Percentiles rank a stretch among this genome's conserved stretches.
Evolutionary conservation across 1,140 invertebrate genomes (phyloP).

Genomic region (Aphaenogaster ashmeadi): DNA sequence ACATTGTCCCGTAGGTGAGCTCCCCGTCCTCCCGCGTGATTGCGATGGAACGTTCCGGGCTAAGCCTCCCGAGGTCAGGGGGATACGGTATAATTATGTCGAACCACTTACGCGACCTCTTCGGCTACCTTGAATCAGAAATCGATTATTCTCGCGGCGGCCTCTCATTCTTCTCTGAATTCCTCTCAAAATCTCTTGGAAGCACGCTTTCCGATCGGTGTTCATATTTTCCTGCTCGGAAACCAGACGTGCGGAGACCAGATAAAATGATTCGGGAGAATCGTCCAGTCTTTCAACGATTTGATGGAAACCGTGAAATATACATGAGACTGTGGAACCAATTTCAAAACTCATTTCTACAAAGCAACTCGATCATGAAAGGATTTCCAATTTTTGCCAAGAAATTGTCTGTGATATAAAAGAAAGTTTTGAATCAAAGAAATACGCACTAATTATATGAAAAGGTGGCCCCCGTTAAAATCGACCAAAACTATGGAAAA

Average conservation of each 20-base stretch:
- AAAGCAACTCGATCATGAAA: background rate
- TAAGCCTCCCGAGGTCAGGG: constrained; percentile 50
- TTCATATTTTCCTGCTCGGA: background rate
- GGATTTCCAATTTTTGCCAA: background rate
- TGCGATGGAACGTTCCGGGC: constrained; percentile 54
- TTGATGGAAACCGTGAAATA: background rate
- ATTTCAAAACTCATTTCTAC: constrained; percentile 1
- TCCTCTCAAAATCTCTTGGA: constrained; percentile 11
- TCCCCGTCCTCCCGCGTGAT: constrained; percentile 46
- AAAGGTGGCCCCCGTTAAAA: no score
- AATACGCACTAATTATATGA: no score
- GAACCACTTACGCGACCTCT: constrained; percentile 65
- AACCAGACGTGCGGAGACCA: background rate
- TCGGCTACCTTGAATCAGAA: constrained; percentile 62
- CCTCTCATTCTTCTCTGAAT: constrained; percentile 46
- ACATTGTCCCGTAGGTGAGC: constrained; percentile 61
- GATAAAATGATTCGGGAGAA: constrained; percentile 11
- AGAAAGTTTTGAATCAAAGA: background rate
- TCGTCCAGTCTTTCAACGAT: background rate
- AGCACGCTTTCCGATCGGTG: background rate
- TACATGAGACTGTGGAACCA: background rate
- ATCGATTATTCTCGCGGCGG: constrained; percentile 58
- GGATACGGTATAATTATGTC: constrained; percentile 67
- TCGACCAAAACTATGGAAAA: no score
- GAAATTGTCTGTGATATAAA: background rate